A percentile compares a stretch with the other conserved stretches of the same genome.
Evolutionary conservation across 2,888 invertebrate species (phyloP).

Genomic region (Pollenia labialis): DNA sequence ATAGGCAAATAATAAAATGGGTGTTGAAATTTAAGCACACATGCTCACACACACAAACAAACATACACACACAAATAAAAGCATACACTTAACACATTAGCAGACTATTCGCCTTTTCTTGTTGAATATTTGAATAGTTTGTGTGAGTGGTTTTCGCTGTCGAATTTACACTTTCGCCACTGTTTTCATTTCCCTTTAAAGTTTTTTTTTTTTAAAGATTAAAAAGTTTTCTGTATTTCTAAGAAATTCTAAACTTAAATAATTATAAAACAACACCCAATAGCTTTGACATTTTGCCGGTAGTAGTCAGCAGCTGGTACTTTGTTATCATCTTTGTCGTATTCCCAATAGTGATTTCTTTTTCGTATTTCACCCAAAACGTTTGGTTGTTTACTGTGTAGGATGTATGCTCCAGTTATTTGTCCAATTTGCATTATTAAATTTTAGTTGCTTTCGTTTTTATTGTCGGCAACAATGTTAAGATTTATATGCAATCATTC

Average conservation of each 20-base stretch:
- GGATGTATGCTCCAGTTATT: constrained; percentile 71
- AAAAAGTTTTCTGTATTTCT: too few species aligned
- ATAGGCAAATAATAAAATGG: too few species aligned
- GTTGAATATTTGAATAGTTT: constrained; percentile 24
- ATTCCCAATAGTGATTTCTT: neutral
- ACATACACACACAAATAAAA: neutral
- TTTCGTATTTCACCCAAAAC: too few species aligned
- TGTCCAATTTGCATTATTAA: constrained; percentile 72
- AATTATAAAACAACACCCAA: constrained; percentile 34
- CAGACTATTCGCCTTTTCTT: neutral
- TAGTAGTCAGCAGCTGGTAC: constrained; percentile 40
- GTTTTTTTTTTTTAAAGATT: neutral
- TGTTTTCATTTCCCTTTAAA: neutral
- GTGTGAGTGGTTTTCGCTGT: constrained; percentile 12
- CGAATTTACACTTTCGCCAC: neutral
- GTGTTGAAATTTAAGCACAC: too few species aligned
- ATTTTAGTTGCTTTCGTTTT: constrained; percentile 55
- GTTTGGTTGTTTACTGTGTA: neutral
- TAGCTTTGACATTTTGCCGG: neutral
- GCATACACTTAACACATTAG: neutral
- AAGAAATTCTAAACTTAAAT: constrained; percentile 37
- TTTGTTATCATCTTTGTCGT: constrained; percentile 9
- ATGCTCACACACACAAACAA: too few species aligned
- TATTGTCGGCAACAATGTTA: constrained; percentile 20
- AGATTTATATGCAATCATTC: constrained; percentile 15